Base-by-base conservation (phyloP, 1,140 invertebrate genomes). In the Drosophila equinoxialis region DNA sequence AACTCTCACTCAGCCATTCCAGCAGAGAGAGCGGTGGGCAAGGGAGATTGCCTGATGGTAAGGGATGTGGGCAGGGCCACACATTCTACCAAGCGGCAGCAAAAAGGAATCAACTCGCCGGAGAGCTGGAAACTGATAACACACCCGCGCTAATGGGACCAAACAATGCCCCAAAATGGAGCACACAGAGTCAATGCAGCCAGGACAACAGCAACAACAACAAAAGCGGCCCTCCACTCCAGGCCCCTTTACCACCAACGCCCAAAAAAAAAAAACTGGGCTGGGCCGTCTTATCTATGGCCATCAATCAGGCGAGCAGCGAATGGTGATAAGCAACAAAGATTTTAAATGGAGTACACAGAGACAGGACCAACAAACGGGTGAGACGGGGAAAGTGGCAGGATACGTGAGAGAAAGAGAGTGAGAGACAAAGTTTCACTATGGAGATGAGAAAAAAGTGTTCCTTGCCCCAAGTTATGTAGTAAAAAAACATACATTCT, bases 261-360 rank as follows among this genome's bases (percentile, higher is more conserved):
- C 23, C 68, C n/a, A 55, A 48, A 68, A 78, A 62, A 69, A 59
- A 68, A 68, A 73, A 73, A 60, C 73, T 68, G 78, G 83, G 75
- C 82, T 85, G 73, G 82, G 79, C 83, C 80, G 82, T 71, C 87
- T 91, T 91, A 91, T 91, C 90, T 90, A 90, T 89, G 83, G 83
- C 90, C 90, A 91, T 91, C 90, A 91, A 91, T 91, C 90, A 91
- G 86, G 90, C 90, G 84, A 85, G 84, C 86, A 82, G 86, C 90
- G 81, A 80, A 71, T 77, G 63, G 74, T 86, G 90, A 91, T 91
- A 91, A 91, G 90, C 82, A 86, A 91, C 45, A 90, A 91, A 91
- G 90, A 91, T 91, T 91, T 89, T 81, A 90, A 90, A 90, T 90
- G 86, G 86, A 90, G 86, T 90, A 77, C 74, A 80, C 81, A 77